Evolutionary conservation across 2,797 vertebrate genomes (phyloP).

Genomic region (Echiichthys vipera): DNA sequence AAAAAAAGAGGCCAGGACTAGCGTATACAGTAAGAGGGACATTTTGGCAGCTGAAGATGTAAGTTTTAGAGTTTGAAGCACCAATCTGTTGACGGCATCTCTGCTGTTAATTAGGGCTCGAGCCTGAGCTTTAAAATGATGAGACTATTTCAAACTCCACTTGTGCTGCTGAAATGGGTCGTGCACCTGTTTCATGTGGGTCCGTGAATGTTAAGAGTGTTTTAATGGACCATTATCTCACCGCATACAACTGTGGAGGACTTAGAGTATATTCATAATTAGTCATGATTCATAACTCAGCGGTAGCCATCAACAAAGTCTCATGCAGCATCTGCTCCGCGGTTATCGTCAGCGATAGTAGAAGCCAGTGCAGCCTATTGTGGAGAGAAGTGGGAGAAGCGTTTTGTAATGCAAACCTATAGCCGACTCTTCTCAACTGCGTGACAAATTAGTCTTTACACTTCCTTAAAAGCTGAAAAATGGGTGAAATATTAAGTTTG

Average conservation of each 20-base stretch:
- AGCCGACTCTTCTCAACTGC: background rate
- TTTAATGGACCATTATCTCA: conserved; percentile 65
- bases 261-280: conserved; percentile 60
- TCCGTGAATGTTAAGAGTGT: conserved; percentile 44
- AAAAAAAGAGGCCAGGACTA: background rate
- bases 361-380: background rate
- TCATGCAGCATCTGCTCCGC: conserved; percentile 50
- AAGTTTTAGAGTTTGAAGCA: background rate
- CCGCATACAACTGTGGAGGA: conserved; percentile 43
- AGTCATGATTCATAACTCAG: conserved; percentile 56
- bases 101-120: conserved; percentile 9
- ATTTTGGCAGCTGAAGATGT: background rate
- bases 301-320: conserved; percentile 40
- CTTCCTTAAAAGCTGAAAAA: background rate
- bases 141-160: conserved; percentile 45
- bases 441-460: background rate
- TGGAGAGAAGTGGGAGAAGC: background rate
- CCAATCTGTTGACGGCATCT: background rate
- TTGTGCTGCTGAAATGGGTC: conserved; percentile 40
- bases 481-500: background rate
- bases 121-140: conserved; percentile 29
- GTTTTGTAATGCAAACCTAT: background rate
- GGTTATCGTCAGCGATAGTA: conserved; percentile 31
- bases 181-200: conserved; percentile 51
- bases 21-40: background rate